Evolutionary conservation across 1,140 invertebrate species (phyloP).

Genomic region (Penaeus indicus): DNA sequence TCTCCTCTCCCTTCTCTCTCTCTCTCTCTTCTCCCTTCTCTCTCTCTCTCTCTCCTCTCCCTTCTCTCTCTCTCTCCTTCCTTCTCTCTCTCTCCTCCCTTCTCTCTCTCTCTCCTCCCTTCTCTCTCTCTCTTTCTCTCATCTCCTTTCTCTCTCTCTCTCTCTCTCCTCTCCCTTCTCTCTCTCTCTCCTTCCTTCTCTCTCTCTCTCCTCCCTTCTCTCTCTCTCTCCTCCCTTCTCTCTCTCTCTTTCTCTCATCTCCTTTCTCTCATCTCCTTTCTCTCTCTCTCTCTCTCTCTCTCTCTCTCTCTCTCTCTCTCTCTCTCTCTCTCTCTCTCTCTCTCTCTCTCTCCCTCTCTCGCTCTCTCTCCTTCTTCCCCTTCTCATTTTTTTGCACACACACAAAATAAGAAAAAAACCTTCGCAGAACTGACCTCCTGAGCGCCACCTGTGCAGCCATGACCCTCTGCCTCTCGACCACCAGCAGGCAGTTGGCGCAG

Average conservation of each 20-base stretch:
- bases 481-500: conserved; percentile 88
- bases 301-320: neutral
- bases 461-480: conserved; percentile 87
- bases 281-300: neutral
- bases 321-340: too few species aligned
- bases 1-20: conserved; percentile 1
- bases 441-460: conserved; percentile 87
- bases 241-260: neutral
- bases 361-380: too few species aligned
- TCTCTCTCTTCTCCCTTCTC: neutral
- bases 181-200: too few species aligned
- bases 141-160: too few species aligned
- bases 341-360: too few species aligned
- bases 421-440: conserved; percentile 44
- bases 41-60: neutral
- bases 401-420: neutral
- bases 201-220: neutral
- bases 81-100: neutral
- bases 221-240: neutral
- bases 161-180: too few species aligned
- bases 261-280: neutral
- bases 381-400: neutral
- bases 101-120: neutral
- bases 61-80: neutral
- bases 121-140: too few species aligned